Evolutionary conservation across 2,797 vertebrate genomes (phyloP), one percentile per base, ranked within the genome.

Genomic region (Tapirus indicus): DNA sequence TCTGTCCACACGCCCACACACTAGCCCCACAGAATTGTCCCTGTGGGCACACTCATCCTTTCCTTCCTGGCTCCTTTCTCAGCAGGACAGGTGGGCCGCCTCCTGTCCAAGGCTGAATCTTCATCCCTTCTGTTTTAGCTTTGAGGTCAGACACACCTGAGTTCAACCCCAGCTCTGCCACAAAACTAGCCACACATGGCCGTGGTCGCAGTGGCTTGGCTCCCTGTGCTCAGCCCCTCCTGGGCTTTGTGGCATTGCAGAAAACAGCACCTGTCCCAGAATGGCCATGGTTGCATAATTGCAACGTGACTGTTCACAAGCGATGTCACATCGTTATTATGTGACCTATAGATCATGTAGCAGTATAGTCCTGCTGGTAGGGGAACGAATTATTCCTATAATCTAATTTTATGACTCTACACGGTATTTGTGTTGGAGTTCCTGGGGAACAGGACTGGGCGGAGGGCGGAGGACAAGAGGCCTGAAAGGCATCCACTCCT

Each of bases 281-380:
- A 29, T 0, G 4, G 56, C 1, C 49, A 18, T 12, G n/a, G 25
- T 13, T 29, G n/a, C 2, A 5, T 32, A 20, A 72, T 2, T 27
- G 52, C 44, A 75, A 49, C 2, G 6, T 17, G 32, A 32, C n/a
- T 41, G 52, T 23, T 86, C 66, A 7, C 29, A 1, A 74, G 25
- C 21, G 18, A 56, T 18, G 11, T 41, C 69, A 27, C 20, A 7
- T 18, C 54, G 56, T 29, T 69, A 71, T 69, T 21, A 16, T 1
- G 11, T 14, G 94, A 49, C 29, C 74, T 77, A 5, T 3, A 29
- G 25, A 32, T 41, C 68, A 29, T 0, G 35, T 5, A 82, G 44
- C 58, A n/a, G 23, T 35, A 13, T 0, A 4, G 52, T 54, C 49
- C 88, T 64, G 60, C 69, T 54, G 27, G 25, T 38, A 44, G 23